A percentile compares a stretch with the other conserved stretches of the same genome.
phyloP scores from a whole-genome alignment of 2,888 invertebrate species.

The Clunio marinus region DNA sequence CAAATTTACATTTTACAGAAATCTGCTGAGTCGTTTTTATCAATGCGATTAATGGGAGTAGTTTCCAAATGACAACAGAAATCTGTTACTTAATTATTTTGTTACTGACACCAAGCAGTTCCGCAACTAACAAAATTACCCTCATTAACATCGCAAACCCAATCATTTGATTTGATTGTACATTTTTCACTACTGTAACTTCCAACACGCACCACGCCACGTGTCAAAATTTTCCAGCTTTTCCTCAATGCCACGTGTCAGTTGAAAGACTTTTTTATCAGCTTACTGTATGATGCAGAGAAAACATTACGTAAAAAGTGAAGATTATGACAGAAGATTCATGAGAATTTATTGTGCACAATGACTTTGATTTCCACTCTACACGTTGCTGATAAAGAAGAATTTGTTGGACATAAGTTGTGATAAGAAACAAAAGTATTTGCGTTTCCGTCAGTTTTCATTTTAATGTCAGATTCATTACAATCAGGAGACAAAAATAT shows the following conservation, averaged over 20 bases:
- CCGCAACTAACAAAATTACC: neutral
- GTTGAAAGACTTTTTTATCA: slow-evolving; percentile 29
- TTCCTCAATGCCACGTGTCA: slow-evolving; percentile 20
- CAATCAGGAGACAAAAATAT: too few species aligned
- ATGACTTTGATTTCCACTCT: neutral
- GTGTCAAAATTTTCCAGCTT: slow-evolving; percentile 38
- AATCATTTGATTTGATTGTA: slow-evolving; percentile 37
- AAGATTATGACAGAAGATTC: slow-evolving; percentile 31
- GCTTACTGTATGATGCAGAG: neutral
- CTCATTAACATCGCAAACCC: slow-evolving; percentile 32
- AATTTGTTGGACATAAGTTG: too few species aligned
- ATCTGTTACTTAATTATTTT: neutral
- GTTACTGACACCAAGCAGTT: neutral
- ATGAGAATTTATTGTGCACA: slow-evolving; percentile 3
- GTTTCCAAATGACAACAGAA: neutral
- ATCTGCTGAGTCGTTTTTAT: slow-evolving; percentile 17
- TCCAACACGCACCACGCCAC: slow-evolving; percentile 32
- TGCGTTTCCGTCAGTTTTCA: too few species aligned
- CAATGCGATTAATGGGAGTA: neutral
- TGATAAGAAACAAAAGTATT: too few species aligned
- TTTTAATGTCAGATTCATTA: slow-evolving; percentile 24
- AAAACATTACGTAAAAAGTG: neutral
- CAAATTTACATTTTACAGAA: neutral
- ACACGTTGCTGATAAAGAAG: too few species aligned
- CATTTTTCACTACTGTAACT: slow-evolving; percentile 27